Evolutionary conservation across 2,888 invertebrate genomes (phyloP).

Genomic region (Pyrochroa serraticornis): DNA sequence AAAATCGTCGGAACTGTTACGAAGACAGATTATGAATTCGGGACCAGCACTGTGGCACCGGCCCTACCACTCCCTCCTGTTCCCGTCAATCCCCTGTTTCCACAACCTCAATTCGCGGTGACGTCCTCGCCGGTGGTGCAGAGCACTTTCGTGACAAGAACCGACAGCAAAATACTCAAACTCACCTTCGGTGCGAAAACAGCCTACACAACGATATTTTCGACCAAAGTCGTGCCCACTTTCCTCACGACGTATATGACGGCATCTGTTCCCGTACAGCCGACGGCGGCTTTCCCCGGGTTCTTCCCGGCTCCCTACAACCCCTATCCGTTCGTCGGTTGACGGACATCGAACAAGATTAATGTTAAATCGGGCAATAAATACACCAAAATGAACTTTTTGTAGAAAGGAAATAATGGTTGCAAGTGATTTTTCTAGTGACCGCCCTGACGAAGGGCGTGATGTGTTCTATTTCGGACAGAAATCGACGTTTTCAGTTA

Average conservation of each 20-base stretch:
- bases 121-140: constrained; percentile 82
- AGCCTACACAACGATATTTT: constrained; percentile 83
- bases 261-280: constrained; percentile 72
- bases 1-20: constrained; percentile 78
- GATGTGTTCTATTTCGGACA: no score
- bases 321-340: constrained; percentile 78
- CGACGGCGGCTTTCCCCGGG: constrained; percentile 72
- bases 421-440: constrained; percentile 7
- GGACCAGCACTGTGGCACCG: constrained; percentile 73
- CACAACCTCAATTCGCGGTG: constrained; percentile 73
- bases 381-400: constrained; percentile 18
- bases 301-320: constrained; percentile 79
- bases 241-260: constrained; percentile 84
- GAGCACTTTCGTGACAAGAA: constrained; percentile 78
- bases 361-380: constrained; percentile 36
- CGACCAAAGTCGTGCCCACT: constrained; percentile 82
- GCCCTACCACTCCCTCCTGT: constrained; percentile 55
- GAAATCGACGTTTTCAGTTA: no score
- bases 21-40: constrained; percentile 78
- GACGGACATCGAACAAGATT: constrained; percentile 50
- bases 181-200: constrained; percentile 91
- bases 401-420: constrained; percentile 9
- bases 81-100: constrained; percentile 63
- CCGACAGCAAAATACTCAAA: constrained; percentile 82
- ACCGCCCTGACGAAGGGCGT: no score